Conservation (phyloP, 1,140 invertebrate genomes). For the Belonocnema kinseyi region DNA sequence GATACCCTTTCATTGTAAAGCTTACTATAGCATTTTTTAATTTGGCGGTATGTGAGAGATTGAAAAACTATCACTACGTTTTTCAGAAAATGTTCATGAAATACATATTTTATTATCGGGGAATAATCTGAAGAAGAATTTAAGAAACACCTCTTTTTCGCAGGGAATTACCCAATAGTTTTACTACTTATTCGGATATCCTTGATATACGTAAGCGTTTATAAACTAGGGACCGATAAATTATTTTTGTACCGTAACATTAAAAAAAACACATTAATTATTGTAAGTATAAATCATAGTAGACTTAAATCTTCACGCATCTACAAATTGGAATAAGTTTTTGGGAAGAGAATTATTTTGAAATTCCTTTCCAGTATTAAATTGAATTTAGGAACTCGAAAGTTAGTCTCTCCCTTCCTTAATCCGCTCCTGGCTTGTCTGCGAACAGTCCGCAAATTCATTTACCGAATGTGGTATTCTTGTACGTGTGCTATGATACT, state of each 20-base stretch:
- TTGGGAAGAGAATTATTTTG: too few relatives aligned
- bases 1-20: too few relatives aligned
- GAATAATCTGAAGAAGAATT: neutral
- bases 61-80: neutral
- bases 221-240: slow-evolving; percentile 10
- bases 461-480: neutral
- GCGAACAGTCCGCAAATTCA: slow-evolving; percentile 2
- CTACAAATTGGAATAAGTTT: too few relatives aligned
- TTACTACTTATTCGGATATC: neutral
- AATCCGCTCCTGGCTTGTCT: slow-evolving; percentile 11
- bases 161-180: neutral
- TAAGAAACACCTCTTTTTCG: too few relatives aligned
- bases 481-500: neutral
- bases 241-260: slow-evolving; percentile 12
- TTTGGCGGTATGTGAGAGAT: neutral
- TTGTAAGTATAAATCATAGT: neutral
- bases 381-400: neutral
- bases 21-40: neutral
- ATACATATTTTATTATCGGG: neutral
- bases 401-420: neutral
- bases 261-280: neutral
- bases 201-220: neutral
- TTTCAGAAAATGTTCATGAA: neutral
- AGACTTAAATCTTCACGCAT: neutral
- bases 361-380: too few relatives aligned